Evolutionary conservation across 2,113 vertebrate genomes (phyloP).

Genomic region (Peromyscus polionotus): DNA sequence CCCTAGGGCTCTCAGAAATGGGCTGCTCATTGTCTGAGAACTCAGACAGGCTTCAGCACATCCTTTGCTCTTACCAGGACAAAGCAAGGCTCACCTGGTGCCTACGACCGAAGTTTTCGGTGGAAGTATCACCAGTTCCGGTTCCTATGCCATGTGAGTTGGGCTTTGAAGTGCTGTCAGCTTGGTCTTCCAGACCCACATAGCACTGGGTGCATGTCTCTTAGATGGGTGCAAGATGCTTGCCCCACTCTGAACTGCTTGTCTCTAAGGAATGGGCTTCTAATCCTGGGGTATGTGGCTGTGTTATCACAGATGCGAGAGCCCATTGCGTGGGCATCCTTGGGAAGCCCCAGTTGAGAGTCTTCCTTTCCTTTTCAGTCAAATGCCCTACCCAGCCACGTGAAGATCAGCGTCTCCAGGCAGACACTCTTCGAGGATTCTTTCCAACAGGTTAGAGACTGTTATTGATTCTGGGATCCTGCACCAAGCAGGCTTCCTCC

Average conservation of each 20-base stretch:
- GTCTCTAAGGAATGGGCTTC: not conserved
- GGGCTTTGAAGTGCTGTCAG: not conserved
- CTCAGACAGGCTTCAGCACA: not conserved
- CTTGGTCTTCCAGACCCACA: not conserved
- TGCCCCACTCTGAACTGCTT: not conserved
- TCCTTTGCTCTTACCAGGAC: slow-evolving; percentile 81
- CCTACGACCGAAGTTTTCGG: slow-evolving; percentile 98
- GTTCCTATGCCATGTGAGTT: slow-evolving; percentile 97
- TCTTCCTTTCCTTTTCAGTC: slow-evolving; percentile 88
- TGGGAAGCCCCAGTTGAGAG: not conserved
- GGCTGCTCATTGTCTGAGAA: not conserved
- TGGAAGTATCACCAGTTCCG: slow-evolving; percentile 99
- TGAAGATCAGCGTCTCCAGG: slow-evolving; percentile 98
- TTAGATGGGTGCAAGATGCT: not conserved
- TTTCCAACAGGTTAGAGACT: slow-evolving; percentile 94
- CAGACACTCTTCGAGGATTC: slow-evolving; percentile 99
- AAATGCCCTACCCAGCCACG: slow-evolving; percentile 96
- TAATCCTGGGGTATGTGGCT: not conserved
- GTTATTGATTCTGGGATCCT: not conserved
- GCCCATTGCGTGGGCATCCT: not conserved
- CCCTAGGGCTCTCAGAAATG: not conserved
- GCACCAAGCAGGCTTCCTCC: too few relatives aligned
- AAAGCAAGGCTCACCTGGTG: slow-evolving; percentile 95
- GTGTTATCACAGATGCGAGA: not conserved
- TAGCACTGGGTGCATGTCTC: not conserved